These are phyloP conservation scores for Drosophila sechellia DNA, from an alignment of 1,140 invertebrate species.

Conservation along the genomic window DNA sequence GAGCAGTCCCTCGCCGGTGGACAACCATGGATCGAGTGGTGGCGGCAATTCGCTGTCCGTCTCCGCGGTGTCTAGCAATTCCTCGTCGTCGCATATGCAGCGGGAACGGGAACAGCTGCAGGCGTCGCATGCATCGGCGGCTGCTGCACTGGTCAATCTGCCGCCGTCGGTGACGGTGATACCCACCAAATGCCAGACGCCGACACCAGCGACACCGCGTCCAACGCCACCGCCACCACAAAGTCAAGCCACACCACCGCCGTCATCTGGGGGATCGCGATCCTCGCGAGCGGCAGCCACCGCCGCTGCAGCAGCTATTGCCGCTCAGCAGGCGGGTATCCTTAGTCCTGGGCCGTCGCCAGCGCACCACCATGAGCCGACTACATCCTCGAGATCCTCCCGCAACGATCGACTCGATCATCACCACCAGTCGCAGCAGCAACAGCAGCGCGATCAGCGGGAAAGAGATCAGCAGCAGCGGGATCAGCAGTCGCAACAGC, in stretches of 20 bases:
- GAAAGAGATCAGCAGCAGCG: constrained; percentile 80
- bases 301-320: constrained; percentile 83
- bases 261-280: constrained; percentile 84
- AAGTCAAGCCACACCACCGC: constrained; percentile 75
- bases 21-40: constrained; percentile 56
- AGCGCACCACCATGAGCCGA: constrained; percentile 85
- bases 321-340: constrained; percentile 85
- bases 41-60: constrained; percentile 40
- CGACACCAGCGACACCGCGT: constrained; percentile 84
- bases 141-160: constrained; percentile 77
- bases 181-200: constrained; percentile 83
- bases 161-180: constrained; percentile 81
- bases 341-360: constrained; percentile 86
- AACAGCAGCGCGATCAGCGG: constrained; percentile 84
- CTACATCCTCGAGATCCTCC: constrained; percentile 47
- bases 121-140: constrained; percentile 69
- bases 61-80: constrained; percentile 44
- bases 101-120: constrained; percentile 62
- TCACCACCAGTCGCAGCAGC: constrained; percentile 74
- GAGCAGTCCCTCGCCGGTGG: constrained; percentile 81
- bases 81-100: constrained; percentile 47
- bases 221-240: constrained; percentile 79
- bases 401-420: constrained; percentile 70
- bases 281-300: constrained; percentile 81
- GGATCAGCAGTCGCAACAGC: constrained; percentile 77